These are phyloP conservation scores for Leucophora obtusa DNA, from an alignment of 2,888 invertebrate genomes.

Conservation along the genomic window DNA sequence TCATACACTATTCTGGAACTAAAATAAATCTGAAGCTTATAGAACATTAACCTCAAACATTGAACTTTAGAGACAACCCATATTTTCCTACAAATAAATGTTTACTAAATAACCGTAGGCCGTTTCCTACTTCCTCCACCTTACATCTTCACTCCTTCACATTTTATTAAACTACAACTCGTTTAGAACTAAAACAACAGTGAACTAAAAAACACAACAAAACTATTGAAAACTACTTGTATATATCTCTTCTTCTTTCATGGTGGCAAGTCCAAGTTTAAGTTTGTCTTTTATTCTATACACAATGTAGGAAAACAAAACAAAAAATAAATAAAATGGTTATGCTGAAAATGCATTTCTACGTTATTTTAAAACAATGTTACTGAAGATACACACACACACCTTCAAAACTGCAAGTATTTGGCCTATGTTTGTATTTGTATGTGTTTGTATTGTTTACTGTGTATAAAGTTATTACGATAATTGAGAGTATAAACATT, in stretches of 20 bases:
- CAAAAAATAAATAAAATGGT: slow-evolving; percentile 39
- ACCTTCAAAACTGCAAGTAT: slow-evolving; percentile 26
- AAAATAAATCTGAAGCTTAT: slow-evolving; percentile 56
- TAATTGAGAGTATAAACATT: slow-evolving; percentile 61
- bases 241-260: slow-evolving; percentile 30
- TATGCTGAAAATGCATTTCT: slow-evolving; percentile 58
- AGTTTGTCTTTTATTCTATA: slow-evolving; percentile 52
- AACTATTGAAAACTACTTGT: slow-evolving; percentile 56
- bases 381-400: slow-evolving; percentile 15
- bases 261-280: slow-evolving; percentile 59
- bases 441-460: slow-evolving; percentile 43
- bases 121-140: slow-evolving; percentile 21
- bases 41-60: slow-evolving; percentile 64
- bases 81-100: slow-evolving; percentile 42
- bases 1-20: slow-evolving; percentile 41
- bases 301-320: slow-evolving; percentile 2
- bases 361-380: slow-evolving; percentile 44
- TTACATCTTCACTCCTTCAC: slow-evolving; percentile 15
- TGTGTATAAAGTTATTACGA: slow-evolving; percentile 59
- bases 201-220: slow-evolving; percentile 15
- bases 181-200: slow-evolving; percentile 28
- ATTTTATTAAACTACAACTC: slow-evolving; percentile 16
- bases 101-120: slow-evolving; percentile 59
- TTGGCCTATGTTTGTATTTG: background rate
- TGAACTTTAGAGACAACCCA: slow-evolving; percentile 61